Evolutionary conservation across 2,888 invertebrate species (phyloP).

Genomic region (Drosophila macrospina): DNA sequence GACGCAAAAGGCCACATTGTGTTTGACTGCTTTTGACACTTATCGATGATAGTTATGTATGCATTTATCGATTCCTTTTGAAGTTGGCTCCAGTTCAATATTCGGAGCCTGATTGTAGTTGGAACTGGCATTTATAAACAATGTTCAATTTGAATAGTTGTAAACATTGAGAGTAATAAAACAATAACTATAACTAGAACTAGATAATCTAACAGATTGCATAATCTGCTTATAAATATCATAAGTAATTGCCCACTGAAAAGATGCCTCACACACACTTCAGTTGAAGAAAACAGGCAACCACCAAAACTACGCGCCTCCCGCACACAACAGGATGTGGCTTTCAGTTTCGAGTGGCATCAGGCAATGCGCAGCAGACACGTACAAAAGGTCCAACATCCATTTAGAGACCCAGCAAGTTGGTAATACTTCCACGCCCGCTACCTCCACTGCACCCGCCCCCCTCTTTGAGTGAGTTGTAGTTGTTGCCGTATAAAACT

Average conservation of each 20-base stretch:
- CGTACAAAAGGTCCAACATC: constrained; percentile 44
- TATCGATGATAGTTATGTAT: constrained; percentile 11
- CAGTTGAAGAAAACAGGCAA: constrained; percentile 9
- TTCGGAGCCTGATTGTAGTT: too few species aligned
- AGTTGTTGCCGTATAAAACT: constrained; percentile 18
- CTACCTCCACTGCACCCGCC: neutral
- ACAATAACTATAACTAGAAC: too few species aligned
- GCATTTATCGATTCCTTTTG: constrained; percentile 3
- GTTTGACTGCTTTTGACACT: neutral
- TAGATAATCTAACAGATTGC: neutral
- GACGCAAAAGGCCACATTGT: neutral
- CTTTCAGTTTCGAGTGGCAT: constrained; percentile 23
- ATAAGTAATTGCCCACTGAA: constrained; percentile 34
- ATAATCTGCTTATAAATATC: constrained; percentile 30
- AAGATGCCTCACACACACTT: neutral
- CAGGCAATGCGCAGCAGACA: constrained; percentile 4
- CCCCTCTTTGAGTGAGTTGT: constrained; percentile 2
- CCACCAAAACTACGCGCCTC: constrained; percentile 4
- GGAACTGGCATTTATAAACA: too few species aligned
- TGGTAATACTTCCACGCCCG: constrained; percentile 6
- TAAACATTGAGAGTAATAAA: too few species aligned
- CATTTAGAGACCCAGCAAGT: constrained; percentile 47
- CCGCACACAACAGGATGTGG: constrained; percentile 11
- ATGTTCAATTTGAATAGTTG: too few species aligned
- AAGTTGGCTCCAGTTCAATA: neutral